Conservation (phyloP, 2,888 invertebrate genomes). For the Dasysyrphus albostriatus region DNA sequence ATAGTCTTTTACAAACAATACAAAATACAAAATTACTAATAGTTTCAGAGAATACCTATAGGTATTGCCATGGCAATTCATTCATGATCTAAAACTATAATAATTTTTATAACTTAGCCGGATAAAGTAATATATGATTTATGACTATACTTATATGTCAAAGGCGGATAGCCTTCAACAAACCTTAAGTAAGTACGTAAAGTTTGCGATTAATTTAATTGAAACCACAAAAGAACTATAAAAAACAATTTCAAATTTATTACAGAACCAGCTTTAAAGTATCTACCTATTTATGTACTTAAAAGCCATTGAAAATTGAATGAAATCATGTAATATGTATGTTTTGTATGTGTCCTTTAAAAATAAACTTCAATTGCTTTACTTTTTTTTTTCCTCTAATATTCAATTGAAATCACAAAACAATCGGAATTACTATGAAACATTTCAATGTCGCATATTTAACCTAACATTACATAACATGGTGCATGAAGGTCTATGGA, state of each 20-base stretch:
- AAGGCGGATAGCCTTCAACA: constrained; percentile 10
- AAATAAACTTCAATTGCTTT: constrained; percentile 44
- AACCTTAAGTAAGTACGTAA: background rate
- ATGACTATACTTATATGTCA: constrained; percentile 24
- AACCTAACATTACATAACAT: constrained; percentile 21
- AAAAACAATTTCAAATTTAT: background rate
- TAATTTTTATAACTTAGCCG: too few species aligned
- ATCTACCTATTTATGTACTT: background rate
- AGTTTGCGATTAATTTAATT: constrained; percentile 13
- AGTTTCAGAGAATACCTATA: too few species aligned
- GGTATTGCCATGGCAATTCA: too few species aligned
- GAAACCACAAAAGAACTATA: constrained; percentile 25
- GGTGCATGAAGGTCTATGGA: constrained; percentile 43
- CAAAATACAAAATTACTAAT: too few species aligned
- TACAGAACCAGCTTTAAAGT: background rate
- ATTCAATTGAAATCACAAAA: constrained; percentile 44
- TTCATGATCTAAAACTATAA: too few species aligned
- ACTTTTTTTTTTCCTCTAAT: constrained; percentile 16
- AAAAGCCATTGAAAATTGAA: background rate
- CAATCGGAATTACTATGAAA: constrained; percentile 50
- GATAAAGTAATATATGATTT: constrained; percentile 3
- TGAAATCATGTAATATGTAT: background rate
- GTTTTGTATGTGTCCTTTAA: constrained; percentile 57
- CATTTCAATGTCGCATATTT: constrained; percentile 59
- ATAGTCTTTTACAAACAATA: too few species aligned